Percentiles rank a stretch among this genome's conserved stretches.
Evolutionary conservation across 2,113 vertebrate species (phyloP).

Genomic region (Saimiri boliviensis): DNA sequence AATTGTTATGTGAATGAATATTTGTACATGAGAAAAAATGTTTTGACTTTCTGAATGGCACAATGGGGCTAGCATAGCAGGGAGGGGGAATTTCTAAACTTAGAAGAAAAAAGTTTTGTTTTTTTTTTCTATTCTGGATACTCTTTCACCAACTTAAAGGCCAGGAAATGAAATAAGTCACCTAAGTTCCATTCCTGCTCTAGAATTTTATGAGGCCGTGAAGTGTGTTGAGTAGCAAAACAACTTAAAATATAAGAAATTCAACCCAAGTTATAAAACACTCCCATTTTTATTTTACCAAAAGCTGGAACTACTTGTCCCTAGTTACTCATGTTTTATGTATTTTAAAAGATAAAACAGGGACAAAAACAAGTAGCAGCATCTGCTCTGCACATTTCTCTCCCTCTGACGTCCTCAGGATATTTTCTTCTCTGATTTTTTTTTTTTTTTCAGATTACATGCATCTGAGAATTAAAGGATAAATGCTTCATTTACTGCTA

Average conservation of each 20-base stretch:
- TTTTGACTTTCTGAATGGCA: not conserved
- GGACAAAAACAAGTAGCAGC: conserved; percentile 76
- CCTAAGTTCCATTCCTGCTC: not conserved
- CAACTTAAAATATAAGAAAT: conserved; percentile 28
- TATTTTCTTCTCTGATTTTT: conserved; percentile 73
- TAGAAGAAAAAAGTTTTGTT: not conserved
- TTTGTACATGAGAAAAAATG: not conserved
- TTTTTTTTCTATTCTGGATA: no score
- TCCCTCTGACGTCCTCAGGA: conserved; percentile 70
- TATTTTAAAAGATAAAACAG: conserved; percentile 80
- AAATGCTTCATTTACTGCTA: conserved; percentile 47
- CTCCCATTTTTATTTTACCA: not conserved
- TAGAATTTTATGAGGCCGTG: not conserved
- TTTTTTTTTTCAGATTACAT: conserved; percentile 68
- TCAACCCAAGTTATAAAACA: conserved; percentile 45
- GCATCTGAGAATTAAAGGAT: conserved; percentile 66
- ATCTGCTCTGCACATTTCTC: conserved; percentile 82
- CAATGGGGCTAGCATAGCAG: not conserved
- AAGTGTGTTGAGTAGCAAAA: not conserved
- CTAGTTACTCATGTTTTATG: conserved; percentile 79
- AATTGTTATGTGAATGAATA: not conserved
- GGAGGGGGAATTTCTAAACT: not conserved
- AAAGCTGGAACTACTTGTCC: conserved; percentile 73
- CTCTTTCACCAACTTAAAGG: not conserved
- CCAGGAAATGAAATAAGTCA: not conserved